Base-by-base conservation (phyloP, 2,797 vertebrate species). In the Hemitrygon akajei region DNA sequence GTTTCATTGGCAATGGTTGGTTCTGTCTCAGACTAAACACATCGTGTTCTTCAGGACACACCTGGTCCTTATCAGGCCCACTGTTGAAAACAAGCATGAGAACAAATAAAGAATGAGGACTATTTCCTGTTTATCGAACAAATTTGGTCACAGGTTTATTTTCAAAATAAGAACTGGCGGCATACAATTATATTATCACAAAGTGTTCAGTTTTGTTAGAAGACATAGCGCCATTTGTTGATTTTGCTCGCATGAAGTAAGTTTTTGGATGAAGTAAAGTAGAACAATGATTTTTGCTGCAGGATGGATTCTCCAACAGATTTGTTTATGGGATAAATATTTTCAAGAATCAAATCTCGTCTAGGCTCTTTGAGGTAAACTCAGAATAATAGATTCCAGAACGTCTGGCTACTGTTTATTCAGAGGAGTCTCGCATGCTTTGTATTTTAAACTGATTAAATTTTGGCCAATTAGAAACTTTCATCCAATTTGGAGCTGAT, bases 21-120 rank as follows among this genome's bases (percentile, higher is more conserved):
- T 95, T 95, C 94, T 95, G 93, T 93, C 94, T 95, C 95, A 98
- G 98, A 98, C 98, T 98, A 98, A 98, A 98, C 97, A 98, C 96
- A 96, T 97, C 94, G 96, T 95, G 96, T 97, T 93, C 95, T 96
- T 96, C 95, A 96, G 97, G 97, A 96, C 97, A 97, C 97, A 98
- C 97, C 98, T 98, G 97, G 97, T 96, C 95, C 96, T 97, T 97
- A 97, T 98, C 98, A 97, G 95, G 96, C 95, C 95, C 96, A 96
- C 96, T 96, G 97, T 95, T 96, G 95, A 96, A 95, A 80, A 95
- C 94, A 95, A 92, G 95, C 95, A 95, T 94, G 96, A 96, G 95
- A 97, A 96, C 94, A 95, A 94, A 95, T 95, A 97, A 96, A 97
- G 96, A 95, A 95, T 94, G 94, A 0, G 1, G 95, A 94, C 95